Evolutionary conservation across 2,797 vertebrate species (phyloP).

Genomic region (Limnodromus scolopaceus): DNA sequence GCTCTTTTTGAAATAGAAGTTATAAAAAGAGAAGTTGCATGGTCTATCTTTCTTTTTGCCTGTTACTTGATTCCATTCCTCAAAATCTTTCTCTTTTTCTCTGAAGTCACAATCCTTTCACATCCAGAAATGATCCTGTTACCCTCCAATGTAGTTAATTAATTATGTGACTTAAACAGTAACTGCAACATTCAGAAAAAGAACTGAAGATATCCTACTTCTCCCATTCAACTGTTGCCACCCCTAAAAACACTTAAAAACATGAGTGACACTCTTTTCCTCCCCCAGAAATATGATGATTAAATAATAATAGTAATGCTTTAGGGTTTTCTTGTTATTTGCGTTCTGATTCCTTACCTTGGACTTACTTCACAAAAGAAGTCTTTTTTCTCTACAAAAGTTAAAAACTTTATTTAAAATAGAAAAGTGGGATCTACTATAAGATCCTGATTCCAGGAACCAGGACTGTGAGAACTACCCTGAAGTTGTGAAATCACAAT

Average conservation of each 20-base stretch:
- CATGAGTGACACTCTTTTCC: neutral
- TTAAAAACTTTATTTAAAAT: neutral
- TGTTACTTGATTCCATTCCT: neutral
- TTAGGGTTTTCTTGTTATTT: conserved; percentile 1
- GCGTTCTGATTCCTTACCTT: neutral
- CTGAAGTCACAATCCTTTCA: neutral
- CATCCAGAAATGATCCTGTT: neutral
- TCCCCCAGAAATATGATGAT: neutral
- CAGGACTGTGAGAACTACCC: neutral
- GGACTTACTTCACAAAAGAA: neutral
- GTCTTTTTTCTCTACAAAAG: neutral
- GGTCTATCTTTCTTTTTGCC: neutral
- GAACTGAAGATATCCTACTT: neutral
- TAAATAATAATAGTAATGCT: neutral
- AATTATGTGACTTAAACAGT: neutral
- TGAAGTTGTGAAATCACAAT: neutral
- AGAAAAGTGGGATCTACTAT: neutral
- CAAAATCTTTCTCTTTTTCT: neutral
- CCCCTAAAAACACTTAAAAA: neutral
- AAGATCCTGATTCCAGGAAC: neutral
- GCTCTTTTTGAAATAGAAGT: neutral
- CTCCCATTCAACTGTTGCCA: neutral
- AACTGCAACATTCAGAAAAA: neutral
- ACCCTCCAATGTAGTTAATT: neutral
- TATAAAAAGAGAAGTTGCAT: neutral